These are phyloP conservation scores for Adelognathus sp. DNA, from an alignment of 2,888 invertebrate species.

Conservation along the genomic window DNA sequence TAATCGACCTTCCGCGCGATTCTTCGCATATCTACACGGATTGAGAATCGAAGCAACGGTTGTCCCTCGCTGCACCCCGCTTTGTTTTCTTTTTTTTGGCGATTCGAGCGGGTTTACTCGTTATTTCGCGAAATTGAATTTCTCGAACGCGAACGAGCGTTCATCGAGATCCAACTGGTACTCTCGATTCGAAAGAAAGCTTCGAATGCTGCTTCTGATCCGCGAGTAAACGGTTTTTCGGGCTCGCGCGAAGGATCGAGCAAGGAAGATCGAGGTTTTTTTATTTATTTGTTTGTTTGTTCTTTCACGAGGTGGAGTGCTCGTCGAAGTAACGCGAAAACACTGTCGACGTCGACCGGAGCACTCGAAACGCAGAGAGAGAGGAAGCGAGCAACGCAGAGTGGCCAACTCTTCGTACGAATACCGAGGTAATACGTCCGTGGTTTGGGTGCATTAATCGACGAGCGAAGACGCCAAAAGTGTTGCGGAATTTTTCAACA, in stretches of 20 bases:
- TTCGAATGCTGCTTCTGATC: conserved; percentile 44
- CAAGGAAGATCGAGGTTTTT: conserved; percentile 68
- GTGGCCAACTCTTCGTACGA: neutral
- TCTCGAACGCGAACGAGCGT: neutral
- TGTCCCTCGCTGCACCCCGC: neutral
- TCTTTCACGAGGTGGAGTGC: conserved; percentile 71
- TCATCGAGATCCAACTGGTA: neutral
- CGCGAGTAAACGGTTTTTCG: conserved; percentile 42
- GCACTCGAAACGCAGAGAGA: conserved; percentile 67
- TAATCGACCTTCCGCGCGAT: conserved; percentile 44
- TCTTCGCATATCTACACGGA: conserved; percentile 38
- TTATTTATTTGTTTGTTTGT: conserved; percentile 14
- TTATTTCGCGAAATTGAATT: conserved; percentile 7
- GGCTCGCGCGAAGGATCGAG: conserved; percentile 51
- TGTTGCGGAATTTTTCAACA: neutral
- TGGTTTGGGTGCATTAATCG: too few relatives aligned
- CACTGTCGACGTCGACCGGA: conserved; percentile 69
- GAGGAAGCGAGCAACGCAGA: conserved; percentile 50
- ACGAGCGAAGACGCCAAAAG: neutral
- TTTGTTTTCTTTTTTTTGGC: too few relatives aligned
- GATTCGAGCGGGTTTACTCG: too few relatives aligned
- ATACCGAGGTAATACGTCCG: conserved; percentile 5
- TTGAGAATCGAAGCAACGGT: neutral
- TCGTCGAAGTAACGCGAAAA: conserved; percentile 73
- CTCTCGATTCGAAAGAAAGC: conserved; percentile 18